Conservation (phyloP, 2,888 invertebrate species). For the Dryobotodes eremita region DNA sequence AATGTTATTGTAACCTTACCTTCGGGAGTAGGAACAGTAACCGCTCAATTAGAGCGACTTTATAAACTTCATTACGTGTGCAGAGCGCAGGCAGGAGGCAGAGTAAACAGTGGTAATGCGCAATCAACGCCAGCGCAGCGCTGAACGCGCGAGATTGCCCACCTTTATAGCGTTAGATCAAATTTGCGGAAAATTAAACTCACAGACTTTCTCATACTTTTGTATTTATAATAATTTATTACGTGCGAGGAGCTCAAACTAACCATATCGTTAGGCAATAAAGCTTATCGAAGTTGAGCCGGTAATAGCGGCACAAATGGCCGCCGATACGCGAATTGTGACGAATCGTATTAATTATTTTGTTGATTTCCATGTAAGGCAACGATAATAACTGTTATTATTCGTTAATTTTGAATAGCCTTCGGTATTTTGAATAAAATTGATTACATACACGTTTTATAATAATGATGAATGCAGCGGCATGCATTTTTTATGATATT, state of each 20-base stretch:
- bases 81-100: constrained; percentile 44
- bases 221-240: constrained; percentile 89
- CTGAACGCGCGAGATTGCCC: constrained; percentile 62
- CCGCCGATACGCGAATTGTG: constrained; percentile 82
- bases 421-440: constrained; percentile 57
- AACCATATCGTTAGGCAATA: constrained; percentile 87
- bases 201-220: constrained; percentile 81
- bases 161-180: constrained; percentile 85
- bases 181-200: constrained; percentile 90
- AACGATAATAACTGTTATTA: constrained; percentile 72
- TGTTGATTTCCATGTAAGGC: constrained; percentile 74
- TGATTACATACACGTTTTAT: constrained; percentile 56
- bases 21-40: constrained; percentile 61
- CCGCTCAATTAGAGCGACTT: constrained; percentile 75
- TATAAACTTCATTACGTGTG: constrained; percentile 74
- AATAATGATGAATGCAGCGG: constrained; percentile 50
- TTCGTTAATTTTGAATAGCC: constrained; percentile 65
- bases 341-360: constrained; percentile 87
- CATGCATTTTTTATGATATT: constrained; percentile 26
- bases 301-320: constrained; percentile 87
- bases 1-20: constrained; percentile 69
- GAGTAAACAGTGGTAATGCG: constrained; percentile 62
- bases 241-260: constrained; percentile 88
- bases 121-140: constrained; percentile 66
- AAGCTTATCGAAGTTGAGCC: constrained; percentile 86